These are phyloP conservation scores for Phaenicophaeus curvirostris DNA, from an alignment of 2,797 vertebrate species.

Conservation along the genomic window DNA sequence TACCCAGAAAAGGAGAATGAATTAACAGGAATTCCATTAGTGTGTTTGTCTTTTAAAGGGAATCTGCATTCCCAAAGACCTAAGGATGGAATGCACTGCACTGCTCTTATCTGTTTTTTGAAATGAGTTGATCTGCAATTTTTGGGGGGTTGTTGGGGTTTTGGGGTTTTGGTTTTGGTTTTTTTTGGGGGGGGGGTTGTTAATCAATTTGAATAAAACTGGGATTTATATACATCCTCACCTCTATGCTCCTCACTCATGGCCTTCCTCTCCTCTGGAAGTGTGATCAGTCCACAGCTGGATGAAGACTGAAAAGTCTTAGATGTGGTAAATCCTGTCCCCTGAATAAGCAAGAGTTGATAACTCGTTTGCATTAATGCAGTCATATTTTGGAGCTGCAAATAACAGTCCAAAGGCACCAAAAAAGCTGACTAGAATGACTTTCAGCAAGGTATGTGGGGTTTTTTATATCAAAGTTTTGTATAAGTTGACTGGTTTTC, in stretches of 20 bases:
- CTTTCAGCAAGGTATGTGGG: neutral
- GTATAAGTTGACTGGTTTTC: neutral
- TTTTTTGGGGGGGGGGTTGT: too few species aligned
- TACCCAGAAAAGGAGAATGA: neutral
- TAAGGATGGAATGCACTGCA: neutral
- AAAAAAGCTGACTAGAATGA: neutral
- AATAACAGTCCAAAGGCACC: neutral
- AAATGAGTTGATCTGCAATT: neutral
- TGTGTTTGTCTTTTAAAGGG: slow-evolving; percentile 8
- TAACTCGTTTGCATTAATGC: neutral
- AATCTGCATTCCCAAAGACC: neutral
- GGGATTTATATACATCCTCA: neutral
- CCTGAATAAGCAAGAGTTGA: neutral
- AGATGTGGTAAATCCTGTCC: neutral
- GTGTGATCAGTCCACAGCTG: neutral
- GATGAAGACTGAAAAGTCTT: neutral
- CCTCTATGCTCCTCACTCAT: neutral
- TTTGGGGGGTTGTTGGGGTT: too few species aligned
- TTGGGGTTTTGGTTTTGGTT: neutral
- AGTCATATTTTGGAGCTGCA: neutral
- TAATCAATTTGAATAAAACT: neutral
- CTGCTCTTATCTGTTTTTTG: neutral
- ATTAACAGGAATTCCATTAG: neutral
- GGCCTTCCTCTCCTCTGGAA: neutral
- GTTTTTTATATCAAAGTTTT: neutral